Evolutionary conservation across 1,140 invertebrate genomes (phyloP), one percentile per base, ranked within the genome.

Genomic region (Sarcophaga bullata): DNA sequence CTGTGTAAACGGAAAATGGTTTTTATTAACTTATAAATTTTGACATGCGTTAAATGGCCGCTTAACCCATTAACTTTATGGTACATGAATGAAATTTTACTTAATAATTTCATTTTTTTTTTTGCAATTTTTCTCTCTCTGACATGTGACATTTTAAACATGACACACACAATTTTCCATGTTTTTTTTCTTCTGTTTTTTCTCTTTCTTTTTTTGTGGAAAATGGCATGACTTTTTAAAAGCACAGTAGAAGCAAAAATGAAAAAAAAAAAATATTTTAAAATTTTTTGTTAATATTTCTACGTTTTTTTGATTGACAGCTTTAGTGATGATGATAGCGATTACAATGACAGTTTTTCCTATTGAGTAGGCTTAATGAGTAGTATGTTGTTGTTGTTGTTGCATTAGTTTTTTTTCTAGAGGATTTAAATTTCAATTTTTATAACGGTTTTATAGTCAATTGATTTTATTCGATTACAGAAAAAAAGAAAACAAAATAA

Each of bases 21-120:
- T 37, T n/a, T 58, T 58, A 58, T 58, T 58, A n/a, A 58, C 25
- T 37, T 37, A 25, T 68, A 68, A 19, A 68, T 19, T 17, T 68
- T 68, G 62, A 68, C 62, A 68, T 68, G 62, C 19, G 62, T 68
- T 68, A 68, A 68, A 68, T 68, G 19, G 62, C 62, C 62, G 62
- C 62, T 68, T 68, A 68, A 68, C 62, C 62, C 62, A 68, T 68
- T 68, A 68, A 68, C 19, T 68, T 68, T 37, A 37, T 37, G 25
- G 25, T 37, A 37, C 25, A 37, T 37, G 25, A 37, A 37, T 37
- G 25, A 37, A 37, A 37, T 37, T 37, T 37, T 37, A 37, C 25
- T 37, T 4, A 37, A 25, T 68, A n/a, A 68, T 25, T 25, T 19
- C 6, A 52, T 3, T 68, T 68, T 19, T 19, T 68, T 68, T 68